Percentiles rank a stretch among this genome's conserved stretches.
Evolutionary conservation across 2,797 vertebrate genomes (phyloP).

Genomic region (Poeciliopsis presidionis): DNA sequence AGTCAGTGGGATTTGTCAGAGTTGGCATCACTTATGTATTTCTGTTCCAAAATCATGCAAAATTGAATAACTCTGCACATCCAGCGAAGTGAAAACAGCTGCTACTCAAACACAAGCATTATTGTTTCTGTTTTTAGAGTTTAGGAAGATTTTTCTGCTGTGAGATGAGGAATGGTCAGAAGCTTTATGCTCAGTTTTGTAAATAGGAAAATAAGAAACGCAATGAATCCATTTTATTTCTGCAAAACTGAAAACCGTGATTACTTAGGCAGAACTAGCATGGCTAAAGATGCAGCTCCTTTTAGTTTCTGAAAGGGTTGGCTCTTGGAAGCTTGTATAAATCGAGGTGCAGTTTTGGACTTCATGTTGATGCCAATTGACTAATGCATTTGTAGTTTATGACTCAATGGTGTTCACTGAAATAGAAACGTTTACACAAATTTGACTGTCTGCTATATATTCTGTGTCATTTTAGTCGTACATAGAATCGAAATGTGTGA

Average conservation of each 20-base stretch:
- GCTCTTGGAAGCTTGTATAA: neutral
- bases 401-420: neutral
- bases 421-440: neutral
- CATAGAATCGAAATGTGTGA: constrained; percentile 9
- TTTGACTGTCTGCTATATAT: constrained; percentile 1
- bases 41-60: neutral
- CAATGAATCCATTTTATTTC: neutral
- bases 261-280: neutral
- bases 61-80: neutral
- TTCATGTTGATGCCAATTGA: neutral
- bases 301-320: neutral
- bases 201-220: neutral
- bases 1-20: constrained; percentile 4
- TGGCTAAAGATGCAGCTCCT: neutral
- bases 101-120: neutral
- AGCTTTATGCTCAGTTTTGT: neutral
- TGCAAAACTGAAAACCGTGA: neutral
- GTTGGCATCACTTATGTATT: constrained; percentile 1
- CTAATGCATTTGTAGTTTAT: neutral
- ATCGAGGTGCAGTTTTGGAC: neutral
- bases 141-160: neutral
- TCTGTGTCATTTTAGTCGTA: neutral
- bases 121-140: neutral
- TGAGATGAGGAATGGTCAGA: neutral
- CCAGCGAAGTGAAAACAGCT: neutral